A percentile compares a stretch with the other conserved stretches of the same genome.
Evolutionary conservation across 2,113 vertebrate species (phyloP).

Genomic region (Xenotilapia longispinis): DNA sequence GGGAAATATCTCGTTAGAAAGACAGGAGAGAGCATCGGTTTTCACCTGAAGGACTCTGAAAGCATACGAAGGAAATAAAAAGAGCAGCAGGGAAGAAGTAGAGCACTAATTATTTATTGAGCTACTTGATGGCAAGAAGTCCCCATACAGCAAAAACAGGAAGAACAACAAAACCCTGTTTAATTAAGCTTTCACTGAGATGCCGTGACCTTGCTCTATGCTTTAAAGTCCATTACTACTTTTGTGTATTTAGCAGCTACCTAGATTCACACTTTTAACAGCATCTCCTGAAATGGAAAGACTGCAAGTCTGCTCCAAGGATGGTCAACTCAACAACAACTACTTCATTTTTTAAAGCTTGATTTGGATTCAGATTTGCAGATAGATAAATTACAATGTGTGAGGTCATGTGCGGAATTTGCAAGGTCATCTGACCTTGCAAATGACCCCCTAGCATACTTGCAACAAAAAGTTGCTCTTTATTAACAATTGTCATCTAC

Average conservation of each 20-base stretch:
- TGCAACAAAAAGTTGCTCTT: background rate
- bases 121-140: background rate
- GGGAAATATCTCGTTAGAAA: conserved; percentile 3
- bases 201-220: background rate
- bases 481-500: background rate
- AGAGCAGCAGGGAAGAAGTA: background rate
- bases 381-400: background rate
- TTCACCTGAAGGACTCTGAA: background rate
- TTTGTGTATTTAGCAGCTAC: background rate
- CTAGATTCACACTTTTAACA: background rate
- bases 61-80: background rate
- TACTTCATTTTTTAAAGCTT: background rate
- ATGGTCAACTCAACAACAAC: background rate
- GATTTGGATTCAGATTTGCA: background rate
- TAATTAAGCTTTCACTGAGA: background rate
- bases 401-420: background rate
- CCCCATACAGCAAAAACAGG: background rate
- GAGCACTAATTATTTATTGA: background rate
- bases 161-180: background rate
- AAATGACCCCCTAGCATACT: too few species aligned
- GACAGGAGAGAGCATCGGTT: background rate
- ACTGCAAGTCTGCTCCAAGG: background rate
- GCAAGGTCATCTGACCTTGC: background rate
- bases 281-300: background rate
- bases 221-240: background rate